Evolutionary conservation across 2,888 invertebrate species (phyloP).

Genomic region (Plebejus melissa): DNA sequence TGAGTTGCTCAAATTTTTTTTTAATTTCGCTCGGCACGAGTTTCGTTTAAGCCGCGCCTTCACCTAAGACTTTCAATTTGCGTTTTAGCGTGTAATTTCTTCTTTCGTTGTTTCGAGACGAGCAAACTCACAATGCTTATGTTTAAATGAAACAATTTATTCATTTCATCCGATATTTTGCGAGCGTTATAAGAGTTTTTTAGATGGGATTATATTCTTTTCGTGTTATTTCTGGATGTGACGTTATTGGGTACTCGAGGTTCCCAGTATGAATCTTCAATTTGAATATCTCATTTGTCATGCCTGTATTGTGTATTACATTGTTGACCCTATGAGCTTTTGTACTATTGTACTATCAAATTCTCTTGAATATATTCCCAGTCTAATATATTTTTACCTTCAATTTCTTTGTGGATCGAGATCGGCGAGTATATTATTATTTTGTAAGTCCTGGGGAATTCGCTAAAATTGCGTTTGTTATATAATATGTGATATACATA

Average conservation of each 20-base stretch:
- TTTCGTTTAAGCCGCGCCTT: slow-evolving; percentile 41
- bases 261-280: slow-evolving; percentile 2
- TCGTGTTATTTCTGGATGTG: background rate
- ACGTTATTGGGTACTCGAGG: background rate
- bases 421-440: background rate
- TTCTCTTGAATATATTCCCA: background rate
- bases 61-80: slow-evolving; percentile 48
- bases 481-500: background rate
- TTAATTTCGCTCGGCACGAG: slow-evolving; percentile 46
- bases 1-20: slow-evolving; percentile 42
- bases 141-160: slow-evolving; percentile 31
- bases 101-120: slow-evolving; percentile 42
- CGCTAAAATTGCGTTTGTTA: background rate
- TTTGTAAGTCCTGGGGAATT: background rate
- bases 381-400: background rate
- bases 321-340: background rate
- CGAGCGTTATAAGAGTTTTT: slow-evolving; percentile 22
- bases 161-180: slow-evolving; percentile 28
- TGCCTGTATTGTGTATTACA: slow-evolving; percentile 4
- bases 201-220: background rate
- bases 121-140: slow-evolving; percentile 30
- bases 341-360: background rate
- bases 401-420: background rate
- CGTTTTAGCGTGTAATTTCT: slow-evolving; percentile 46
- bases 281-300: slow-evolving; percentile 18